These are phyloP conservation scores for Brenthis ino DNA, from an alignment of 2,888 invertebrate genomes.

Conservation along the genomic window DNA sequence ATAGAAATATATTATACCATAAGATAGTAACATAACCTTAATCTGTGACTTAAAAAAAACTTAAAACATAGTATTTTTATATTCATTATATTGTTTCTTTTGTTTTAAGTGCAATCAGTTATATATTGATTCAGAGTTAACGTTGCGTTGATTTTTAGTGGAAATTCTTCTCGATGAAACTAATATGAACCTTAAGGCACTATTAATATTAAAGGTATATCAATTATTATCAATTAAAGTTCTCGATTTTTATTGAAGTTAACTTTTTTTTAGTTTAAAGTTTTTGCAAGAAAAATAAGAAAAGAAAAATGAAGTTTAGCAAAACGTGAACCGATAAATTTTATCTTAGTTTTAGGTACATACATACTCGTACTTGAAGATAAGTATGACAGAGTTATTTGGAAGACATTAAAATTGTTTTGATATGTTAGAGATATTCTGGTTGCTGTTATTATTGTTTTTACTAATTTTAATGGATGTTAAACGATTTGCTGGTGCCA, in stretches of 20 bases:
- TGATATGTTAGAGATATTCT: neutral
- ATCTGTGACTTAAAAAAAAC: no score
- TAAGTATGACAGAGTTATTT: slow-evolving; percentile 10
- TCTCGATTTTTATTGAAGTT: neutral
- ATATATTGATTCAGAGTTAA: no score
- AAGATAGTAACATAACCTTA: no score
- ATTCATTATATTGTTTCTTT: no score
- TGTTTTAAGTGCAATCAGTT: no score
- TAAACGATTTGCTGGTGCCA: slow-evolving; percentile 77
- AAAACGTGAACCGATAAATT: neutral
- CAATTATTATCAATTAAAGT: neutral
- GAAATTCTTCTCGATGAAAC: neutral
- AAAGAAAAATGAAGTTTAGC: neutral
- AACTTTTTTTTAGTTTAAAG: no score
- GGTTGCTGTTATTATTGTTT: neutral
- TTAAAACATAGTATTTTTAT: no score
- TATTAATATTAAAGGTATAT: no score
- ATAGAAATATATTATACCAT: no score
- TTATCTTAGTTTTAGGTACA: slow-evolving; percentile 4
- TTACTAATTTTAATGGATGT: slow-evolving; percentile 13
- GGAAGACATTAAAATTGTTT: slow-evolving; percentile 4
- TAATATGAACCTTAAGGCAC: neutral
- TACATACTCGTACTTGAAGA: neutral
- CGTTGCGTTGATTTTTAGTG: no score
- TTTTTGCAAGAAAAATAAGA: neutral